phyloP scores from a whole-genome alignment of 2,797 vertebrate species.

The Hybognathus amarus region DNA sequence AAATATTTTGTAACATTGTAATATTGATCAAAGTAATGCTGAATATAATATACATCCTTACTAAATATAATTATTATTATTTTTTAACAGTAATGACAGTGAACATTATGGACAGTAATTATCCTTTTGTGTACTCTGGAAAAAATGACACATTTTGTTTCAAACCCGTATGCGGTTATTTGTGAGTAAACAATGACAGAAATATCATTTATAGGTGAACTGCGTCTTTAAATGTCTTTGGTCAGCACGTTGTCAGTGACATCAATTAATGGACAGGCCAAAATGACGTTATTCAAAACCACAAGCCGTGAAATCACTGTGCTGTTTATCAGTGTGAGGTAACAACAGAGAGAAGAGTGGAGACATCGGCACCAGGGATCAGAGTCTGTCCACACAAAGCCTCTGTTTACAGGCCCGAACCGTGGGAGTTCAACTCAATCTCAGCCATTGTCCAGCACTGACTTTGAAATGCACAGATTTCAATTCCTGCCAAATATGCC shows the following conservation, averaged over 20 bases:
- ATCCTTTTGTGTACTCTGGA: too few relatives aligned
- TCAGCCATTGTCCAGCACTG: constrained; percentile 59
- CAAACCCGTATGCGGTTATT: too few relatives aligned
- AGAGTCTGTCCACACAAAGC: constrained; percentile 70
- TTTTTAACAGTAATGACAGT: too few relatives aligned
- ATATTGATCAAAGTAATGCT: background rate
- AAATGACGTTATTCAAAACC: constrained; percentile 24
- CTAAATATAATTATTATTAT: background rate
- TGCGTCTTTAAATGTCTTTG: constrained; percentile 2
- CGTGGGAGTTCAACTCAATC: constrained; percentile 67
- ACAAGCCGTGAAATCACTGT: background rate
- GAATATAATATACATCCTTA: too few relatives aligned
- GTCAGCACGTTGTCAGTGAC: constrained; percentile 5
- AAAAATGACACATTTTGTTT: background rate
- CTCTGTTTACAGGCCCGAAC: constrained; percentile 63
- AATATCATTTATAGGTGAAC: background rate
- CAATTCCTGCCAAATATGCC: constrained; percentile 42
- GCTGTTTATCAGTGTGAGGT: constrained; percentile 25
- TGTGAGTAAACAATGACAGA: background rate
- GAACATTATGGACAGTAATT: background rate
- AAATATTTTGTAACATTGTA: background rate
- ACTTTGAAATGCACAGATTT: constrained; percentile 70
- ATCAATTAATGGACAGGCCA: constrained; percentile 8
- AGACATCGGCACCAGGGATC: constrained; percentile 75
- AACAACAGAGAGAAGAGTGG: constrained; percentile 54